Percentiles rank a stretch among this genome's conserved stretches.
Conservation (phyloP, 2,797 vertebrate genomes). For the Lacerta bilineata region DNA sequence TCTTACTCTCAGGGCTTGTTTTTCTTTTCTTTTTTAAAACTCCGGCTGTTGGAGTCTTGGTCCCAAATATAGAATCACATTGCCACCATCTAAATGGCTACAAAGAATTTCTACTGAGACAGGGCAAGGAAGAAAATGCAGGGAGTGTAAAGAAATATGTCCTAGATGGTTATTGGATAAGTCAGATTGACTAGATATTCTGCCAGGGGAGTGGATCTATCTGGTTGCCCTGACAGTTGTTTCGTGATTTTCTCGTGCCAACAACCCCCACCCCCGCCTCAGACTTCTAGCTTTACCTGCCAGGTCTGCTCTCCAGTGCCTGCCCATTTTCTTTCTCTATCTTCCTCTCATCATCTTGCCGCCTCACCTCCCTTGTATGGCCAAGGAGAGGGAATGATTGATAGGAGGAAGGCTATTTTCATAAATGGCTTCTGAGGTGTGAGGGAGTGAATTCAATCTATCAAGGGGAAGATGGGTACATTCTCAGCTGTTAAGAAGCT, state of each 20-base stretch:
- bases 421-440: conserved; percentile 78
- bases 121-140: neutral
- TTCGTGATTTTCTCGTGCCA: neutral
- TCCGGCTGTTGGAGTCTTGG: neutral
- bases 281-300: neutral
- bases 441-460: conserved; percentile 74
- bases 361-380: conserved; percentile 75
- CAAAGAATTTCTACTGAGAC: neutral
- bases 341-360: fast-evolving
- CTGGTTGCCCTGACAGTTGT: fast-evolving
- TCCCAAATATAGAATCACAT: neutral
- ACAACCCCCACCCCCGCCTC: neutral
- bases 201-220: neutral
- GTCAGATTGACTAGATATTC: neutral
- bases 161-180: neutral
- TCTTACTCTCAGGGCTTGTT: neutral
- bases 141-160: neutral
- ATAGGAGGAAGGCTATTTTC: conserved; percentile 78
- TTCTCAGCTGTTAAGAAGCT: conserved; percentile 70
- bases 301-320: neutral
- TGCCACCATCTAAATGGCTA: neutral
- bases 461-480: conserved; percentile 48
- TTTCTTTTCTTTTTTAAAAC: neutral
- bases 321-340: neutral
- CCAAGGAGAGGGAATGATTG: conserved; percentile 80